phyloP scores from a whole-genome alignment of 1,140 invertebrate genomes.

The Caenorhabditis tropicalis region DNA sequence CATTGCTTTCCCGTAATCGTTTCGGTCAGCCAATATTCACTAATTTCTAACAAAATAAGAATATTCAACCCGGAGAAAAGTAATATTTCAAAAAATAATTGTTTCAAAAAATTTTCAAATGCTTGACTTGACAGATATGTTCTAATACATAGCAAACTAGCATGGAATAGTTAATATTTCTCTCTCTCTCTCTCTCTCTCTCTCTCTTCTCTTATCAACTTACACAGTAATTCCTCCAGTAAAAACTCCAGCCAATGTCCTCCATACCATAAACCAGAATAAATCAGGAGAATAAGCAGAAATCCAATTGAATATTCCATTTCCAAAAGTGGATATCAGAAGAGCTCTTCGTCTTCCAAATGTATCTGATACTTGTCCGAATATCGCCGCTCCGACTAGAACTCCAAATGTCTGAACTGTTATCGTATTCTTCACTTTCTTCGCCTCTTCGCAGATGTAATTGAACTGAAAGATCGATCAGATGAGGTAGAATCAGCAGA shows the following conservation, averaged over 20 bases:
- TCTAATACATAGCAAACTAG: no score
- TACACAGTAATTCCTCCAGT: slow-evolving; percentile 57
- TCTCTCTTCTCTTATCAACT: not conserved
- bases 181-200: no score
- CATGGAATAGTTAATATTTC: no score
- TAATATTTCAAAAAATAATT: no score
- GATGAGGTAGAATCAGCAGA: no score
- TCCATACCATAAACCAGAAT: slow-evolving; percentile 42
- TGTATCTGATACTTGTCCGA: slow-evolving; percentile 52
- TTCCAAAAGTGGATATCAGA: slow-evolving; percentile 28
- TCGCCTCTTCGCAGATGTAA: slow-evolving; percentile 48
- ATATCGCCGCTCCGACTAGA: slow-evolving; percentile 56
- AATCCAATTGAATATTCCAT: slow-evolving; percentile 17
- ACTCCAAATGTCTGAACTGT: slow-evolving; percentile 55
- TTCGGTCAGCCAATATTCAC: no score
- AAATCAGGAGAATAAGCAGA: slow-evolving; percentile 17
- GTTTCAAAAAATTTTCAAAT: no score
- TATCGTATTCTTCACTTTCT: slow-evolving; percentile 58
- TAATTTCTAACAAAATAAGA: no score
- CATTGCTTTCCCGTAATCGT: no score
- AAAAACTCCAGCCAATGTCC: slow-evolving; percentile 52
- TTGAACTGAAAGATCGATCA: slow-evolving; percentile 49
- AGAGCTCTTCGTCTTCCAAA: slow-evolving; percentile 48
- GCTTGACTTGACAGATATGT: no score
- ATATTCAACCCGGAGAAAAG: no score